Percentiles rank a stretch among this genome's conserved stretches.
phyloP scores from a whole-genome alignment of 2,113 vertebrate species.

The Ctenomys sociabilis region DNA sequence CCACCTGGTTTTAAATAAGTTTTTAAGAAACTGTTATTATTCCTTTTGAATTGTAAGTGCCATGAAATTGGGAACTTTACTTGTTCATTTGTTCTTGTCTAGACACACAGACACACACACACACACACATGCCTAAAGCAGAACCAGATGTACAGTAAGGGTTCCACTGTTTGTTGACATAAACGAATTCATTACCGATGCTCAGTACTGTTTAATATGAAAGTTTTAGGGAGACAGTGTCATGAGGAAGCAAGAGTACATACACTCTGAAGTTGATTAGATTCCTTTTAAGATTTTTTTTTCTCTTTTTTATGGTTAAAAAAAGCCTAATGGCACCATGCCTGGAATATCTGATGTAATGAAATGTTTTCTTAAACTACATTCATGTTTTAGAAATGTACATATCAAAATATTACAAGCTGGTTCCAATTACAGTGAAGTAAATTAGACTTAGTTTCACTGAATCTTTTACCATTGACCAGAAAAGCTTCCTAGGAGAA shows the following conservation, averaged over 20 bases:
- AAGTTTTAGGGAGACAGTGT: neutral
- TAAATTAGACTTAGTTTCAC: conserved; percentile 42
- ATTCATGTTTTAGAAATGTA: conserved; percentile 66
- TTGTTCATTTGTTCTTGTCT: neutral
- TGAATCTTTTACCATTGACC: conserved; percentile 48
- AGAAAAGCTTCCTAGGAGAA: conserved; percentile 58
- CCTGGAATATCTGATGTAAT: conserved; percentile 76
- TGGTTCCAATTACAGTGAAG: conserved; percentile 64
- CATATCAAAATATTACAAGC: conserved; percentile 60
- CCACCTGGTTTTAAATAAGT: neutral
- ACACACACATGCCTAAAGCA: neutral
- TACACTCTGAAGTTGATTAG: conserved; percentile 26
- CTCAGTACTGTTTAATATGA: neutral
- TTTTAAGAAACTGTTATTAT: neutral
- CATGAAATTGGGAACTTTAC: neutral
- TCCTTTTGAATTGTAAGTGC: neutral
- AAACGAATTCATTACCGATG: neutral
- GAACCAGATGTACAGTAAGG: neutral
- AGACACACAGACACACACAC: neutral
- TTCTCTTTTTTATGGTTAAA: neutral
- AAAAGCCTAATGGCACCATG: conserved; percentile 58
- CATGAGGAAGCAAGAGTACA: neutral
- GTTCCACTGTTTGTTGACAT: neutral
- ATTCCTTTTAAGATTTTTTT: conserved; percentile 46
- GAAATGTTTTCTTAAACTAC: conserved; percentile 65